Evolutionary conservation across 2,888 invertebrate species (phyloP), one percentile per base, ranked within the genome.

Genomic region (Calliphora vomitoria): DNA sequence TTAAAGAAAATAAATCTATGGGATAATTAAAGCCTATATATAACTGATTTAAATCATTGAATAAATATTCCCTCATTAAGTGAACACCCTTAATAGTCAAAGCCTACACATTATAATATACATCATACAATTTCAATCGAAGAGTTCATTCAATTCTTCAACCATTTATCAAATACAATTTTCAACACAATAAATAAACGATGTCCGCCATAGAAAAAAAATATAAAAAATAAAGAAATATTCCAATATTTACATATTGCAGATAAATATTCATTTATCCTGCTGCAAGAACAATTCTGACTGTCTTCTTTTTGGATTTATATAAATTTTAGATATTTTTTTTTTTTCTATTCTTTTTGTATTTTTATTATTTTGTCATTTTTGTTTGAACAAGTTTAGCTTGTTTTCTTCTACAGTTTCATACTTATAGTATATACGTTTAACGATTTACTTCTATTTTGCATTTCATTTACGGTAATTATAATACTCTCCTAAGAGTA

Each of bases 401-500:
- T 75, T n/a, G 80, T 81, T 82, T 68, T 47, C 31, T 41, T 47
- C 50, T 53, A 18, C 38, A 58, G 35, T 41, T 18, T 38, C 47
- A 13, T 62, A 20, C 25, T 18, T 35, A 5, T 35, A 1, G 31
- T 31, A 31, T 3, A 31, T 31, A 31, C 5, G 2, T 64, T 71
- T 41, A 78, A 78, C 35, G 66, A 85, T 85, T 85, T 74, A 79
- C 66, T 74, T 74, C 66, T 68, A 75, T 75, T 79, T 80, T 85
- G 75, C 80, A 81, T 81, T 81, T 71, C 62, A 72, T 75, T 85
- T 85, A 85, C 85, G 80, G 85, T 85, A 85, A 85, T 85, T 85
- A 85, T 55, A 76, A 85, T 55, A 81, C 47, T 76, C 62, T 69
- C 15, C 50, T 18, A 55, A 18, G 8, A 8, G 20, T 20, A 20